Evolutionary conservation across 2,113 vertebrate genomes (phyloP).

Genomic region (Seriola dumerili): DNA sequence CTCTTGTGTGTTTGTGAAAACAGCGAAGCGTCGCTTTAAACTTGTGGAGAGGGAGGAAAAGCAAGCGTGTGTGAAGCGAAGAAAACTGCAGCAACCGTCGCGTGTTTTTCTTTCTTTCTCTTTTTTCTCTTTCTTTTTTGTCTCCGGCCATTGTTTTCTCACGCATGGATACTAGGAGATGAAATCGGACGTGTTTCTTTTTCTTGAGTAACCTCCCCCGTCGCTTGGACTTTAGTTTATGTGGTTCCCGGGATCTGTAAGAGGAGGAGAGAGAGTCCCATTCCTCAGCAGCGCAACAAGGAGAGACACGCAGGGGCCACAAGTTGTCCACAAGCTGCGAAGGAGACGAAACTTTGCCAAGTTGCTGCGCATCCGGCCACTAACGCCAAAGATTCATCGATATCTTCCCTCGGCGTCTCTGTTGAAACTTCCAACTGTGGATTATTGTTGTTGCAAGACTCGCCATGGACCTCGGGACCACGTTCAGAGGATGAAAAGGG

Average conservation of each 20-base stretch:
- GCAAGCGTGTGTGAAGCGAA: conserved; percentile 40
- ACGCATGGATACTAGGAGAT: conserved; percentile 76
- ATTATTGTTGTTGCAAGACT: conserved; percentile 63
- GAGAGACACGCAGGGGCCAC: conserved; percentile 60
- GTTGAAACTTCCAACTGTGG: conserved; percentile 55
- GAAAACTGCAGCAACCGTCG: conserved; percentile 48
- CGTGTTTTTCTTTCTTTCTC: conserved; percentile 14
- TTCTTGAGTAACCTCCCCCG: conserved; percentile 38
- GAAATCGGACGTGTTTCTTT: conserved; percentile 64
- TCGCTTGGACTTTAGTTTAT: conserved; percentile 61
- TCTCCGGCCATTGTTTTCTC: conserved; percentile 58
- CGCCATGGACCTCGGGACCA: conserved; percentile 75
- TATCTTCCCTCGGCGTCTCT: conserved; percentile 16
- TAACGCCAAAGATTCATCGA: conserved; percentile 48
- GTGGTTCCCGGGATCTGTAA: conserved; percentile 52
- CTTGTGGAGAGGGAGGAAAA: conserved; percentile 23
- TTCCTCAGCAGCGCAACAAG: conserved; percentile 64
- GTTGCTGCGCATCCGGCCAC: conserved; percentile 73
- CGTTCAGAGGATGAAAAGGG: conserved; percentile 68
- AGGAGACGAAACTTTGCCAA: conserved; percentile 77
- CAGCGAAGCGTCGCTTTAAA: conserved; percentile 10
- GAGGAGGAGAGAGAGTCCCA: conserved; percentile 65
- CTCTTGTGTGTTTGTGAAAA: conserved; percentile 16
- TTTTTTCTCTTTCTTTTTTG: neutral
- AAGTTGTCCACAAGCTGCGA: conserved; percentile 73